Percentiles rank a stretch among this genome's conserved stretches.
Conservation (phyloP, 1,140 invertebrate genomes). For the Panagrolaimus sp. region DNA sequence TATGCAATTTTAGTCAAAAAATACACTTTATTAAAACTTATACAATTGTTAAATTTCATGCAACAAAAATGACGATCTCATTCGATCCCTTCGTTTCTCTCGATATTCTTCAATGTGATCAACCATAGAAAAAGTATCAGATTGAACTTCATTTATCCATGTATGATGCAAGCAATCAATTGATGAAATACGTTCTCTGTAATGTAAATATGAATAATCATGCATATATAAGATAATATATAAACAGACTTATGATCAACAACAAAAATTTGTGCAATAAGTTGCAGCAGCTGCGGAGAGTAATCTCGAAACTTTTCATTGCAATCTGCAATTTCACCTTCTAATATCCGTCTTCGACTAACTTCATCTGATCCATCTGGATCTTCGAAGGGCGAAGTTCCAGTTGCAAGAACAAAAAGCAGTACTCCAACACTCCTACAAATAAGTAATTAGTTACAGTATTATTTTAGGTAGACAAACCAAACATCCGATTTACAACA, state of each 20-base stretch:
- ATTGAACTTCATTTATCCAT: neutral
- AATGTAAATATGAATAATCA: neutral
- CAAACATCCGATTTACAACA: conserved; percentile 10
- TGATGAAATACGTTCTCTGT: neutral
- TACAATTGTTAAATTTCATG: neutral
- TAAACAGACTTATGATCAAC: conserved; percentile 5
- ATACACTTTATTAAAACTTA: too few species aligned
- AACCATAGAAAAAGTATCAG: neutral
- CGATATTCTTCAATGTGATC: conserved; percentile 11
- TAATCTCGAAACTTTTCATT: conserved; percentile 2
- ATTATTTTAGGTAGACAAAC: neutral
- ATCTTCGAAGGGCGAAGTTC: neutral
- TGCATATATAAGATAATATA: neutral
- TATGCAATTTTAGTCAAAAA: too few species aligned
- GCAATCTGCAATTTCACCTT: conserved; percentile 11
- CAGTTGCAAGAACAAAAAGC: conserved; percentile 12
- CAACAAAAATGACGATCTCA: conserved; percentile 10
- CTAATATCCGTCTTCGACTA: neutral
- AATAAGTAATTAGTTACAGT: too few species aligned
- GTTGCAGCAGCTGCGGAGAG: neutral
- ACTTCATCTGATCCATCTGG: conserved; percentile 9
- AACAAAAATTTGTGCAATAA: conserved; percentile 3
- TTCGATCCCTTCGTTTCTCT: neutral
- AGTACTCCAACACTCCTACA: neutral
- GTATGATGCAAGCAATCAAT: neutral